A percentile compares a stretch with the other conserved stretches of the same genome.
Conservation (phyloP, 2,888 invertebrate genomes). For the Conistra vaccinii region DNA sequence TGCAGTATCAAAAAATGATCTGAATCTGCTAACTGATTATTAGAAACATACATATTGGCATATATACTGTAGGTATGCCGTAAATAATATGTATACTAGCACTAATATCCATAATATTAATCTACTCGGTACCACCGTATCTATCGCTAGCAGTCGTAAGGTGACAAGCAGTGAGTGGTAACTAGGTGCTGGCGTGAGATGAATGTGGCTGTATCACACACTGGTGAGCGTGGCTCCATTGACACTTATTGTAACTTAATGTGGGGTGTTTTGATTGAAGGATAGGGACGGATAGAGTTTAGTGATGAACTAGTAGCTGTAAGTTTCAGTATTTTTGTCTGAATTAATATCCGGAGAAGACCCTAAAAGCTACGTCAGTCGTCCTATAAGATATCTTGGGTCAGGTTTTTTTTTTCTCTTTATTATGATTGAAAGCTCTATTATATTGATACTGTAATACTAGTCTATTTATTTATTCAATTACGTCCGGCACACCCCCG, state of each 20-base stretch:
- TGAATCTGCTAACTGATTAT: too few relatives aligned
- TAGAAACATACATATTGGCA: neutral
- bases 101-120: neutral
- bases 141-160: conserved; percentile 11
- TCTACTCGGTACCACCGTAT: neutral
- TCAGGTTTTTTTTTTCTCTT: too few relatives aligned
- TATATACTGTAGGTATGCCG: neutral
- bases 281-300: neutral
- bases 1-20: too few relatives aligned
- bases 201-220: conserved; percentile 44
- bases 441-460: neutral
- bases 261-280: neutral
- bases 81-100: neutral
- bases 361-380: neutral
- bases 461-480: neutral
- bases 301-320: neutral
- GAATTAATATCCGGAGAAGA: neutral
- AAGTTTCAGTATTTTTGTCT: neutral
- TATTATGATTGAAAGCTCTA: neutral
- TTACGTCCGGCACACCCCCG: neutral
- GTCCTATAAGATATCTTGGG: neutral
- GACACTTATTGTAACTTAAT: neutral
- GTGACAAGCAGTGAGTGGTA: conserved; percentile 33
- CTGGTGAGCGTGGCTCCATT: conserved; percentile 9
- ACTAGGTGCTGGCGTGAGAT: conserved; percentile 28